phyloP scores from a whole-genome alignment of 2,888 invertebrate species.

The Zygothrica quintamaculata region DNA sequence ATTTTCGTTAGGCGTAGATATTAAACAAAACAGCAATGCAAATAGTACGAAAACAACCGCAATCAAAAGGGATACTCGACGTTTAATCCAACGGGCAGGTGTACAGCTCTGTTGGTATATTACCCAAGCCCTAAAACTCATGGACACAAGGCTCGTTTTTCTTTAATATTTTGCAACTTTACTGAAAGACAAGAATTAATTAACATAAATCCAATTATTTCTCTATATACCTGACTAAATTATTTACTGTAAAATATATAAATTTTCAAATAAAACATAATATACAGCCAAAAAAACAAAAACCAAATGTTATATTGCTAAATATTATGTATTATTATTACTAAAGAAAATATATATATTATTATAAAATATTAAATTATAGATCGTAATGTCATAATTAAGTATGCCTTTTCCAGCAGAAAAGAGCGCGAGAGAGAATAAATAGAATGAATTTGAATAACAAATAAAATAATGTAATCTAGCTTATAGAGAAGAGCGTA shows the following conservation, averaged over 20 bases:
- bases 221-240: slow-evolving; percentile 75
- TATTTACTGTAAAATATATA: slow-evolving; percentile 72
- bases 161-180: slow-evolving; percentile 30
- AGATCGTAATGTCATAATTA: slow-evolving; percentile 1
- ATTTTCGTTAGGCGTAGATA: slow-evolving; percentile 53
- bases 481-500: too few relatives aligned
- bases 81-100: too few relatives aligned
- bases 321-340: slow-evolving; percentile 56
- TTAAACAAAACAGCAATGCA: slow-evolving; percentile 18
- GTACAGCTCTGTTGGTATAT: too few relatives aligned
- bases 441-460: slow-evolving; percentile 27
- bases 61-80: too few relatives aligned
- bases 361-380: slow-evolving; percentile 35
- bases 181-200: slow-evolving; percentile 29
- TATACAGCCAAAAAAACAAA: slow-evolving; percentile 62
- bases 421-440: slow-evolving; percentile 15
- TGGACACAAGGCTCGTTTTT: slow-evolving; percentile 22
- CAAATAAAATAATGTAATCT: slow-evolving; percentile 12
- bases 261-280: slow-evolving; percentile 70
- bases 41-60: slow-evolving; percentile 25
- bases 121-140: too few relatives aligned
- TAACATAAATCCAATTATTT: slow-evolving; percentile 54
- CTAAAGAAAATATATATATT: slow-evolving; percentile 56
- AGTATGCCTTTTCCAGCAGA: too few relatives aligned
- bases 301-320: slow-evolving; percentile 36